phyloP scores from a whole-genome alignment of 2,797 vertebrate genomes.

The Margarornis squamiger region DNA sequence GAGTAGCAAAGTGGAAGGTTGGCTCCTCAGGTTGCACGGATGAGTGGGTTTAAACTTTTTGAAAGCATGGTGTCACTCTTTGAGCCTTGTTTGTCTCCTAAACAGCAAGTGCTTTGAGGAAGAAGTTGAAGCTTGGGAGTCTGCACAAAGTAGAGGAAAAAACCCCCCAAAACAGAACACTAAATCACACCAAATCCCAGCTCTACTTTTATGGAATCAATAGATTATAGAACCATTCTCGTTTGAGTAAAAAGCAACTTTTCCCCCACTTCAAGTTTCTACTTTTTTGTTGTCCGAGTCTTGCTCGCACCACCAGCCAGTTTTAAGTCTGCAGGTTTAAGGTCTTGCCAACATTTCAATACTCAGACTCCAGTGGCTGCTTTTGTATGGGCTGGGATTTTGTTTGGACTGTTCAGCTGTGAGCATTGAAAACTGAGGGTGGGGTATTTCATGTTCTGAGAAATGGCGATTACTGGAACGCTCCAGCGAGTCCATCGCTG shows the following conservation, averaged over 20 bases:
- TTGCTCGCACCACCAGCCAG: background rate
- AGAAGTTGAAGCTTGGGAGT: background rate
- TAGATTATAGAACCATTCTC: background rate
- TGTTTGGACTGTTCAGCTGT: background rate
- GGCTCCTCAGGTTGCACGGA: background rate
- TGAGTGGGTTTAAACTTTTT: background rate
- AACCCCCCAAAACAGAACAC: rapidly evolving
- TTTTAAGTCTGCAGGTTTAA: background rate
- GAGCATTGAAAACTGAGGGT: background rate
- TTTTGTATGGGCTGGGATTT: background rate
- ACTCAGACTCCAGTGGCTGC: background rate
- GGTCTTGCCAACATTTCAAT: background rate
- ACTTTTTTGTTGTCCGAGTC: background rate
- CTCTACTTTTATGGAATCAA: background rate
- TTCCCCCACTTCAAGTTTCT: background rate
- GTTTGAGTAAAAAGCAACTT: background rate
- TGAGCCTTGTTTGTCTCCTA: background rate
- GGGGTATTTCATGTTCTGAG: background rate
- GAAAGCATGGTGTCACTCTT: background rate
- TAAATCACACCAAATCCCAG: background rate
- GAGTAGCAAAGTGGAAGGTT: background rate
- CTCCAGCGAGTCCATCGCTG: background rate
- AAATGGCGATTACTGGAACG: background rate
- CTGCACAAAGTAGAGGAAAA: background rate
- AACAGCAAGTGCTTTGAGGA: background rate